A percentile compares a stretch with the other conserved stretches of the same genome.
Conservation (phyloP, 2,113 vertebrate genomes). For the Cromileptes altivelis region DNA sequence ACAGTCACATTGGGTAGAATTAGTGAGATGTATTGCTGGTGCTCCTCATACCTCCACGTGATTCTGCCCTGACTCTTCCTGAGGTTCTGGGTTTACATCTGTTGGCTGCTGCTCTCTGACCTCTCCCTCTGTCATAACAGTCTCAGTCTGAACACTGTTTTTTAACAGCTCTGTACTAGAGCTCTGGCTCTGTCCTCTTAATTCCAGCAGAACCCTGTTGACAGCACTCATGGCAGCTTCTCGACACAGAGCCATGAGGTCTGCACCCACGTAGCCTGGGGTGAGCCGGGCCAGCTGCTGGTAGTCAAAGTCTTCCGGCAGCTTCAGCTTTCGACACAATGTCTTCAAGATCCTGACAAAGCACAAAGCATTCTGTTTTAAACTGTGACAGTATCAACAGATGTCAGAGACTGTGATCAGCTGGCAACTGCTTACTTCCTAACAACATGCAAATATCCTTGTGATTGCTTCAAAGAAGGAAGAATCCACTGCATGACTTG, state of each 20-base stretch:
- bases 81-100: not conserved
- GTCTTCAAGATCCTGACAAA: slow-evolving; percentile 91
- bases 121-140: not conserved
- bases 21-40: not conserved
- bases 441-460: not conserved
- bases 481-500: not conserved
- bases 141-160: slow-evolving; percentile 16
- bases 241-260: slow-evolving; percentile 94
- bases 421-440: not conserved
- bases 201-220: slow-evolving; percentile 85
- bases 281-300: slow-evolving; percentile 90
- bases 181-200: slow-evolving; percentile 5
- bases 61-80: not conserved
- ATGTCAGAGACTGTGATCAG: not conserved
- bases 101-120: not conserved
- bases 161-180: not conserved
- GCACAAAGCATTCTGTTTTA: not conserved
- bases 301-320: slow-evolving; percentile 88
- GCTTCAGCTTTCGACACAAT: slow-evolving; percentile 91
- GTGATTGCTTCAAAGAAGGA: not conserved
- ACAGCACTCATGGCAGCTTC: slow-evolving; percentile 93
- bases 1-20: not conserved
- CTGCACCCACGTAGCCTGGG: slow-evolving; percentile 95
- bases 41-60: slow-evolving; percentile 46
- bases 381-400: not conserved